Evolutionary conservation across 2,113 vertebrate species (phyloP), one percentile per base, ranked within the genome.

Genomic region (Saguinus imperator): DNA sequence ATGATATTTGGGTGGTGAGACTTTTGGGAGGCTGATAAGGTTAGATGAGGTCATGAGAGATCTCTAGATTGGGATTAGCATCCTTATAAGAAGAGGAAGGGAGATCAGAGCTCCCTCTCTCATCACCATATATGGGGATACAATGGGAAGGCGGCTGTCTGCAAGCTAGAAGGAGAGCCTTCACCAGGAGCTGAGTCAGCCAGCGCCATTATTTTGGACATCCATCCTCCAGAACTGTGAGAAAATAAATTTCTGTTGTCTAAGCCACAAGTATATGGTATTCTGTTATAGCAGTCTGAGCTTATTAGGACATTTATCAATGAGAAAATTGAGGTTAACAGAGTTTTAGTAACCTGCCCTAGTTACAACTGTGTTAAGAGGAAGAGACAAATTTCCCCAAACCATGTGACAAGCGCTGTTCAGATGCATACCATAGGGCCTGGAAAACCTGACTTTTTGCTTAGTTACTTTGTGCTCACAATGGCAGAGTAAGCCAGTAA

Each of bases 381-480:
- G 17, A 87, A 37, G 52, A 81, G 21, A 17, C 29, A 23, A 8
- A 6, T 90, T 43, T 55, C 40, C 89, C 76, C 66, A 66, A 43
- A 45, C 66, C 5, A 0, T 14, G 29, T 43, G 43, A 50, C 2
- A 0, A 20, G 6, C 0, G 7, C 75, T n/a, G 5, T 20, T 73
- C 43, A 43, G 48, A 61, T 0, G 8, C 29, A n/a, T 21, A 10
- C 18, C 1, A 11, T 1, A n/a, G 27, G 14, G 20, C 32, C 27
- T 66, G 3, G 45, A 18, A 52, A 52, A 25, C 29, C n/a, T 16
- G 1, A 3, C 29, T 25, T 11, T 20, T 20, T 40, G 40, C 72
- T 55, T 57, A 12, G 32, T 55, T 55, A 0, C 3, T 1, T 12
- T 48, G 37, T 40, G 32, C 35, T 82, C 55, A 45, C 55, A 17